These are phyloP conservation scores for Galeopsomyia nigrocyanea DNA, from an alignment of 2,888 invertebrate species.

Conservation along the genomic window DNA sequence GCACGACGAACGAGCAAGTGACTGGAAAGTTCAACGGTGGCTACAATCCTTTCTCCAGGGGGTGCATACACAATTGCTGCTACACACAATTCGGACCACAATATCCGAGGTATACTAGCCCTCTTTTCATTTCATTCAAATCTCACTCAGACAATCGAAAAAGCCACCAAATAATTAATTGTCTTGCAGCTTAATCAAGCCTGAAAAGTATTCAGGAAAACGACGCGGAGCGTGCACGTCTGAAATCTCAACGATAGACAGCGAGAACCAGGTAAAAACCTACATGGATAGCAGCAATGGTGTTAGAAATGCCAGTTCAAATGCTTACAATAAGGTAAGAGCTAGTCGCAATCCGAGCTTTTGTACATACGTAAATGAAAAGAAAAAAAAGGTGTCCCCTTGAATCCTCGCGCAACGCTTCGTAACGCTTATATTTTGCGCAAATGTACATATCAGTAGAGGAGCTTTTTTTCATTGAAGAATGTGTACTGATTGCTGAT, in stretches of 20 bases:
- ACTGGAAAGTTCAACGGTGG: constrained; percentile 99
- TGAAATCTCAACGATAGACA: constrained; percentile 71
- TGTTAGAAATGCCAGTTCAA: constrained; percentile 81
- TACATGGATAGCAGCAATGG: constrained; percentile 94
- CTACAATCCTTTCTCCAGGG: constrained; percentile 97
- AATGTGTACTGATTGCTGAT: constrained; percentile 8
- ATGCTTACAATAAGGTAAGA: constrained; percentile 94
- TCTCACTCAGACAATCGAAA: background rate
- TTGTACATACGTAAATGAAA: background rate
- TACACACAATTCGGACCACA: constrained; percentile 96
- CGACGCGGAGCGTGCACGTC: constrained; percentile 70
- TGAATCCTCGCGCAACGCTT: constrained; percentile 43
- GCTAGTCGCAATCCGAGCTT: constrained; percentile 62
- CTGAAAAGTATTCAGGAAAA: constrained; percentile 78
- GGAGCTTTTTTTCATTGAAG: constrained; percentile 20
- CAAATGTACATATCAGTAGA: constrained; percentile 23
- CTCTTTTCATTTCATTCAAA: background rate
- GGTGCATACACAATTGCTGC: constrained; percentile 96
- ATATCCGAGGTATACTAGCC: constrained; percentile 87
- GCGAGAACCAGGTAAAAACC: constrained; percentile 94
- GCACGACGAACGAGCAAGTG: constrained; percentile 99
- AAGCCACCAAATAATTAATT: background rate
- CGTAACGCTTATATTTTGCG: constrained; percentile 29
- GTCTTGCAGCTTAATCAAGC: constrained; percentile 74
- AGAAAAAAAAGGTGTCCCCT: background rate